A percentile compares a stretch with the other conserved stretches of the same genome.
These are phyloP conservation scores for Melanotaenia trifasciata DNA, from an alignment of 2,797 vertebrate species.

Conservation along the genomic window DNA sequence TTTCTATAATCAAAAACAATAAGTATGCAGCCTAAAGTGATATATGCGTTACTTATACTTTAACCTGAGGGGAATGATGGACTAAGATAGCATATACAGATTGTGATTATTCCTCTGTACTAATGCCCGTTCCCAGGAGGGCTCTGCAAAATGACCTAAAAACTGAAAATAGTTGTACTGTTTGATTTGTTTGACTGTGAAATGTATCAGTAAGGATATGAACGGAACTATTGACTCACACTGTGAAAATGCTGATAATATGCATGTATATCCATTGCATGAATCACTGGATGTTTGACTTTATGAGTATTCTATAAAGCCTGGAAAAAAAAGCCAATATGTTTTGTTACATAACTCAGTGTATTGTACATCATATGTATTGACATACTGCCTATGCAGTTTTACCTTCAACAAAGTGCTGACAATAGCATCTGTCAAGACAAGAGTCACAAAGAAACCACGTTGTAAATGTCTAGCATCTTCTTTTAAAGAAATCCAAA, in stretches of 20 bases:
- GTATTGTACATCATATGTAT: not conserved
- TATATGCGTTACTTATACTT: no score
- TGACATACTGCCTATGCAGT: not conserved
- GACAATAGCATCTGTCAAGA: conserved; percentile 23
- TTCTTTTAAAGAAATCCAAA: conserved; percentile 49
- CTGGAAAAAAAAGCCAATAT: not conserved
- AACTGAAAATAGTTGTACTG: no score
- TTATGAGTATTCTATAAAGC: not conserved
- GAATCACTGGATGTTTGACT: not conserved
- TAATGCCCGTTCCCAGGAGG: not conserved
- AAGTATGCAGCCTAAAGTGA: no score
- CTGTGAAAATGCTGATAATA: not conserved
- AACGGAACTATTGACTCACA: not conserved
- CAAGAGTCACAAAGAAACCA: conserved; percentile 43
- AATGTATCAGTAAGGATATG: not conserved
- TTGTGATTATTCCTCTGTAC: conserved; percentile 10
- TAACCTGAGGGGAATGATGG: no score
- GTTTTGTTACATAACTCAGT: no score
- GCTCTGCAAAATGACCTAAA: not conserved
- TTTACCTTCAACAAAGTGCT: not conserved
- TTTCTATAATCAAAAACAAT: no score
- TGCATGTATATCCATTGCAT: not conserved
- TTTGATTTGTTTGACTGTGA: not conserved
- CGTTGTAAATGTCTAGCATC: conserved; percentile 52
- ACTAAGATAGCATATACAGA: conserved; percentile 11